Evolutionary conservation across 2,888 invertebrate species (phyloP), one percentile per base, ranked within the genome.

Genomic region (Yponomeuta malinellus): DNA sequence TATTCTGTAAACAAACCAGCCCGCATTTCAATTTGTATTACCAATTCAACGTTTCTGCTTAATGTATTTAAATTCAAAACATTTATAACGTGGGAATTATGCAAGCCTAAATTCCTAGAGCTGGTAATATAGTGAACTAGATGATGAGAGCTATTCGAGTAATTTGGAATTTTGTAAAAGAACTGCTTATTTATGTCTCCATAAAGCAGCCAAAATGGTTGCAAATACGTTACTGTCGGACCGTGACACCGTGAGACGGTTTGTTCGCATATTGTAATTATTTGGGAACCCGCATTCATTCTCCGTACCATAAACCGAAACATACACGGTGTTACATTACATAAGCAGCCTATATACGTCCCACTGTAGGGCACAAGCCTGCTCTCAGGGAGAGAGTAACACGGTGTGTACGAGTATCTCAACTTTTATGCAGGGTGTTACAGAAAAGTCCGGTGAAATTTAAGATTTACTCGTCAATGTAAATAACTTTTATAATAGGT

Each of bases 31-130:
- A 69, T 69, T 69, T 63, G 63, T 69, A 69, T 69, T 69, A 43
- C 69, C 69, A 63, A 69, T 70, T 65, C 70, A 48, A 48, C 48
- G 37, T 70, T 70, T 70, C 70, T 65, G 71, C 73, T 68, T 75
- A 74, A 75, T 74, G 74, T 77, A 78, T 82, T 80, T 75, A 78
- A 78, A 80, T 79, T 67, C 71, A 78, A 76, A 29, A 76, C 77
- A 71, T 73, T 75, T 75, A 74, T 76, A 76, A 74, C 74, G 76
- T 79, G 73, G 74, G 77, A 79, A 79, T 74, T 76, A 76, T 78
- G 74, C 77, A 75, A 76, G 75, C 73, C 69, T 70, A 72, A 73
- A 74, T 75, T 72, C 73, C 71, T 74, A 68, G 52, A 68, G 31
- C 52, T 59, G 1, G 52, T 68, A 68, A 29, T 23, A 23, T 68